Percentiles rank a stretch among this genome's conserved stretches.
phyloP scores from a whole-genome alignment of 2,797 vertebrate species.

The Micropoecilia bifurca region DNA sequence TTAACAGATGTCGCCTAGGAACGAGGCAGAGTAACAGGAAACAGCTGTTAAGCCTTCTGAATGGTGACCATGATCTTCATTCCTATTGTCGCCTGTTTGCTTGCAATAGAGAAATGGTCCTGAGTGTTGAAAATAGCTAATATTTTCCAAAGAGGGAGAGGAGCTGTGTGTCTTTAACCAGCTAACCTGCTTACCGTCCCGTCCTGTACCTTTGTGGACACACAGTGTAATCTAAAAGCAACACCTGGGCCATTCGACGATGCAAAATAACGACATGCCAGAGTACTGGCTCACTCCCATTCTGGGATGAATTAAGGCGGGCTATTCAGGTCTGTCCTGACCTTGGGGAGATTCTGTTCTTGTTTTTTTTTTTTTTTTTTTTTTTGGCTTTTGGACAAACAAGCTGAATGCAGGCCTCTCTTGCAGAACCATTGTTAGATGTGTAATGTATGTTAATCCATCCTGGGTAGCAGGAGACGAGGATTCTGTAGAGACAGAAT shows the following conservation, averaged over 20 bases:
- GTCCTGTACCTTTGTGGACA: conserved; percentile 62
- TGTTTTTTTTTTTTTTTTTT: neutral
- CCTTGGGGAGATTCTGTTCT: conserved; percentile 68
- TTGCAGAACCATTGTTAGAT: conserved; percentile 69
- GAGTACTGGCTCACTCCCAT: conserved; percentile 67
- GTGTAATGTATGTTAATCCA: conserved; percentile 79
- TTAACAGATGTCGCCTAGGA: neutral
- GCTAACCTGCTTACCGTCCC: conserved; percentile 83
- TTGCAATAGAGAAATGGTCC: conserved; percentile 77
- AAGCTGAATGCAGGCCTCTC: conserved; percentile 72
- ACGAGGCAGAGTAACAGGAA: neutral
- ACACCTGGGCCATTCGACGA: conserved; percentile 81
- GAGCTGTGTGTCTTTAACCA: conserved; percentile 74
- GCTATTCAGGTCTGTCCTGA: conserved; percentile 78
- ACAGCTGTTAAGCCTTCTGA: conserved; percentile 28
- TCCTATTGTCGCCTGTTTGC: conserved; percentile 71
- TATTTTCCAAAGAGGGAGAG: conserved; percentile 81
- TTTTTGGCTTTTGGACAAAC: conserved; percentile 43
- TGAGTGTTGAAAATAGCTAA: conserved; percentile 76
- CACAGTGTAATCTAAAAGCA: conserved; percentile 84
- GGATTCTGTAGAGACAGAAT: conserved; percentile 57
- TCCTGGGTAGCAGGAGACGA: conserved; percentile 36
- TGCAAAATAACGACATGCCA: conserved; percentile 72
- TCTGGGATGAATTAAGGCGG: conserved; percentile 71
- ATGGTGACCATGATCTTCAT: conserved; percentile 72